A percentile compares a stretch with the other conserved stretches of the same genome.
Conservation (phyloP, 2,113 vertebrate genomes). For the Motacilla alba region DNA sequence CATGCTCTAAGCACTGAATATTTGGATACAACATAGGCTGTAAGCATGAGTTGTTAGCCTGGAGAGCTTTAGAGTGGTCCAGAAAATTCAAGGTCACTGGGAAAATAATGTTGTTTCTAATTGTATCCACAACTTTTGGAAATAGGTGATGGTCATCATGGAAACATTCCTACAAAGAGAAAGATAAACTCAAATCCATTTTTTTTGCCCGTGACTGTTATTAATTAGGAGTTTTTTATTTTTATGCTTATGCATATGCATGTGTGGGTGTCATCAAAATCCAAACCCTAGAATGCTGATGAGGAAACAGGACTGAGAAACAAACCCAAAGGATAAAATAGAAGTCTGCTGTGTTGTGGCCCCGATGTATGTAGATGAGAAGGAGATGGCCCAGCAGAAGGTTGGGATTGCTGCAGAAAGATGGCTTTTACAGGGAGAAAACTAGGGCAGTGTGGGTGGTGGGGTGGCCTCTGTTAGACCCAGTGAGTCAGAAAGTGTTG, state of each 20-base stretch:
- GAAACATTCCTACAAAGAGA: background rate
- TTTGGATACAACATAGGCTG: background rate
- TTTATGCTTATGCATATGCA: background rate
- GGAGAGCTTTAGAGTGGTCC: background rate
- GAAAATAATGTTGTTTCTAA: background rate
- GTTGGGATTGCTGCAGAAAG: background rate
- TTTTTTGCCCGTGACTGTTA: accelerated
- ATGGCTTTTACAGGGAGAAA: background rate
- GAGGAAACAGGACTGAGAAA: background rate
- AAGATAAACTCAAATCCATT: background rate
- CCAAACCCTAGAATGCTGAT: background rate
- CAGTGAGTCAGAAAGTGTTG: background rate
- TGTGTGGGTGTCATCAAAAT: background rate
- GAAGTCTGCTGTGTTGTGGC: background rate
- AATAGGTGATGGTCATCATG: background rate
- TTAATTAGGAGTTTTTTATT: background rate
- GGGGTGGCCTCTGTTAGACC: background rate
- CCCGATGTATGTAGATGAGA: background rate
- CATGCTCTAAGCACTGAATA: background rate
- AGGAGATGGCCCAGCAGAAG: background rate
- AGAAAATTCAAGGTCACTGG: background rate
- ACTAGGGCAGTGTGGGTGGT: background rate
- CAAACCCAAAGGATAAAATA: background rate
- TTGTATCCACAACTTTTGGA: background rate
- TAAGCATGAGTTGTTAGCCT: background rate